Conservation (phyloP, 2,888 invertebrate species). For the Papilio demoleus region DNA sequence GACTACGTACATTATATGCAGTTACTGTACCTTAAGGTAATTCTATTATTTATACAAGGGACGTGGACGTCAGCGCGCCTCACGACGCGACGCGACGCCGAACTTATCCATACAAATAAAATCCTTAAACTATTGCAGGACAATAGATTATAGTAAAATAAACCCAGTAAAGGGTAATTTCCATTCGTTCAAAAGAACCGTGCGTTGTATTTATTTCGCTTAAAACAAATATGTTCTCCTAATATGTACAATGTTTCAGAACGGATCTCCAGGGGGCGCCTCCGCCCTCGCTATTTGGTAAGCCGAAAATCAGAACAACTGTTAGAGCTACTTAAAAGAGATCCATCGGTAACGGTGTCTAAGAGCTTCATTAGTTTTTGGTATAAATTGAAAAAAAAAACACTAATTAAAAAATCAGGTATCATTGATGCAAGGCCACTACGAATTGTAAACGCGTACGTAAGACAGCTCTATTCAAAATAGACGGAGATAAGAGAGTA, state of each 20-base stretch:
- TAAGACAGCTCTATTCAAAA: constrained; percentile 47
- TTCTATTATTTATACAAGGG: constrained; percentile 81
- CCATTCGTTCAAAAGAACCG: constrained; percentile 59
- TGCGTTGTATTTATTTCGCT: constrained; percentile 51
- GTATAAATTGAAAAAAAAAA: constrained; percentile 80
- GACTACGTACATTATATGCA: constrained; percentile 83
- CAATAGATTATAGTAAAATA: constrained; percentile 69
- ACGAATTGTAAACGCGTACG: constrained; percentile 48
- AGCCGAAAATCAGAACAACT: constrained; percentile 63
- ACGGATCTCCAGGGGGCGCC: constrained; percentile 65
- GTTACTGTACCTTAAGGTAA: constrained; percentile 74
- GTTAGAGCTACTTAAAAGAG: constrained; percentile 73
- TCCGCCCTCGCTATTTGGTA: constrained; percentile 72
- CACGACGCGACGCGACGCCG: constrained; percentile 40
- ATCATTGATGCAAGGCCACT: constrained; percentile 68
- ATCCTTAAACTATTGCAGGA: constrained; percentile 69
- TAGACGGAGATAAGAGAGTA: constrained; percentile 45
- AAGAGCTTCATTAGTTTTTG: constrained; percentile 80
- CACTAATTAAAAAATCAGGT: constrained; percentile 69
- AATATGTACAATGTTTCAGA: constrained; percentile 75
- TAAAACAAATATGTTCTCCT: constrained; percentile 59
- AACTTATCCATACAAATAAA: constrained; percentile 58
- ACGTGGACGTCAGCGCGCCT: constrained; percentile 57
- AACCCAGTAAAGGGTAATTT: constrained; percentile 58
- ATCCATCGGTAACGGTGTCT: constrained; percentile 82